Base-by-base conservation (phyloP, 2,888 invertebrate genomes). In the Lasioglossum lativentre region DNA sequence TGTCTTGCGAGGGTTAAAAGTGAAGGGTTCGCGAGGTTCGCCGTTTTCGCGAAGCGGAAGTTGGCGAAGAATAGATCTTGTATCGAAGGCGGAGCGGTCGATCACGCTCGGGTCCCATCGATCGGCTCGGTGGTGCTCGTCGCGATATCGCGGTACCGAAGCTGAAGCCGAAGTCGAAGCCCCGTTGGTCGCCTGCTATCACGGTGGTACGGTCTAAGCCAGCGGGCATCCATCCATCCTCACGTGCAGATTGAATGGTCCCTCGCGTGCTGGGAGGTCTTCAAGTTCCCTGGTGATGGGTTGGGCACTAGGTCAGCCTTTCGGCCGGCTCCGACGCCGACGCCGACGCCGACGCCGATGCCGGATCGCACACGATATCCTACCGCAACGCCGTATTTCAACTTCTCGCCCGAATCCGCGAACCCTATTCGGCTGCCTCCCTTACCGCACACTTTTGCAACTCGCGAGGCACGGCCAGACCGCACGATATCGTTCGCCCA, bases 261-360 rank as follows among this genome's bases (percentile, higher is more conserved):
- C 90, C 82, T 92, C 85, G 92, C 92, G 92, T 92, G 92, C 75
- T 83, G 80, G 85, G 84, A 88, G 86, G 88, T 88, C 88, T 91
- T 89, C 75, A 71, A 89, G 87, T 87, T 87, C 63, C 80, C 16
- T 14, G 40, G 75, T 83, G 89, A 89, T 90, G 88, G 91, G 88
- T 85, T 90, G 91, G 91, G 81, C 89, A 92, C 89, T 92, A 87
- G 92, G 92, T 92, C 91, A 91, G 85, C 83, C 86, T 87, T 89
- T 88, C 78, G 87, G 75, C 23, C 52, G 6, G 23, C 52, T 23
- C 80, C 80, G 73, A 63, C 40, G 16, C 27, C 77, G 19, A 59
- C 80, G 80, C 63, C 30, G 59, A 14, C 16, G 38, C 30, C 83
- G 47, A 59, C 12, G 59, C 59, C 45, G 42, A 59, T 34, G 66